A percentile compares a stretch with the other conserved stretches of the same genome.
These are phyloP conservation scores for Gila orcuttii DNA, from an alignment of 2,113 vertebrate species.

Conservation along the genomic window DNA sequence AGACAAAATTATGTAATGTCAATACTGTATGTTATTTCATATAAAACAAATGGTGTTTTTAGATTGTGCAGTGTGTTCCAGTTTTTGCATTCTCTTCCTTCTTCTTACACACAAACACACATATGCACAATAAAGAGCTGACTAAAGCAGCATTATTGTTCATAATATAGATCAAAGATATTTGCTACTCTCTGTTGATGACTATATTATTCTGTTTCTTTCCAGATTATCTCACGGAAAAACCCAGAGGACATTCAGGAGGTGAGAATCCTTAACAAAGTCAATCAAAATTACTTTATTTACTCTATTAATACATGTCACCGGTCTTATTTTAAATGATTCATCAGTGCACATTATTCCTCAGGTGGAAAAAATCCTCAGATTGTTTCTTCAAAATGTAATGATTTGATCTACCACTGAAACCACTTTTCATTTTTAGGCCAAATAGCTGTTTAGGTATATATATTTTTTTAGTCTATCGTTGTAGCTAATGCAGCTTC, in stretches of 20 bases:
- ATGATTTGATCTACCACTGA: background rate
- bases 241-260: constrained; percentile 97
- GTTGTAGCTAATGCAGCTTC: background rate
- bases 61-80: background rate
- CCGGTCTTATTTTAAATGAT: background rate
- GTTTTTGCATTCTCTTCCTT: background rate
- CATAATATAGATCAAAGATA: background rate
- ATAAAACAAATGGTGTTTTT: background rate
- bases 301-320: background rate
- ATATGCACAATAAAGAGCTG: background rate
- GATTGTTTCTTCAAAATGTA: background rate
- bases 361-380: background rate
- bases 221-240: constrained; percentile 94
- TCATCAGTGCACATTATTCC: background rate
- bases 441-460: background rate
- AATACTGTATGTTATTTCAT: background rate
- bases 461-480: background rate
- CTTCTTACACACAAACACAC: background rate
- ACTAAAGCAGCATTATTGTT: background rate
- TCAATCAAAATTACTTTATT: background rate
- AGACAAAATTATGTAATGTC: background rate
- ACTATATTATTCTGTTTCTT: constrained; percentile 57
- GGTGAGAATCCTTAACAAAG: constrained; percentile 75
- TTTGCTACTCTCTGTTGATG: background rate
- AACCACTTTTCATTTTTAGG: background rate